Percentiles rank a stretch among this genome's conserved stretches.
These are phyloP conservation scores for Misgurnus mizolepis DNA, from an alignment of 2,113 vertebrate genomes.

Conservation along the genomic window DNA sequence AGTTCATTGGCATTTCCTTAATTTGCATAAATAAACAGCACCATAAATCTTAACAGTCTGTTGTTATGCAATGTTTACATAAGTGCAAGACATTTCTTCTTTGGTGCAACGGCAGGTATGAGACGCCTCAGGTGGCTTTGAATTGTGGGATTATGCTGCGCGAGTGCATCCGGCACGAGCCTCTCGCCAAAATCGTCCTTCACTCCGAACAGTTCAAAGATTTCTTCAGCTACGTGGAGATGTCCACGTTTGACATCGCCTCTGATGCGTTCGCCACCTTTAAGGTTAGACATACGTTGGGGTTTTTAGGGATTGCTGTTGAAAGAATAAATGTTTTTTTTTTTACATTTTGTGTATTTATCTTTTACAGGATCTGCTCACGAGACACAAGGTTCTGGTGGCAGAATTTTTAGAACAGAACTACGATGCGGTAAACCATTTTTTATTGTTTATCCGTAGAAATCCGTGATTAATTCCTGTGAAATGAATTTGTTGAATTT, in stretches of 20 bases:
- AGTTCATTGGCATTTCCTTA: neutral
- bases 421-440: constrained; percentile 83
- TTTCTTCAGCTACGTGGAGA: constrained; percentile 95
- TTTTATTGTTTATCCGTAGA: neutral
- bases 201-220: constrained; percentile 87
- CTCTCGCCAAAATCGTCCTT: constrained; percentile 89
- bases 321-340: too few relatives aligned
- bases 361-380: constrained; percentile 86
- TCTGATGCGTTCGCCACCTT: constrained; percentile 98
- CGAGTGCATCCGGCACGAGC: constrained; percentile 95
- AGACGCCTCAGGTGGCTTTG: constrained; percentile 89
- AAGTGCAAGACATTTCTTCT: neutral
- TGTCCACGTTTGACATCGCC: constrained; percentile 98
- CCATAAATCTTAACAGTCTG: too few relatives aligned
- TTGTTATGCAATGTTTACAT: neutral
- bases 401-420: constrained; percentile 93
- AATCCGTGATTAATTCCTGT: neutral
- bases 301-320: neutral
- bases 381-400: constrained; percentile 92
- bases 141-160: constrained; percentile 97
- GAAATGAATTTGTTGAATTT: neutral
- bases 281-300: constrained; percentile 79
- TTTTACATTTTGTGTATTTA: too few relatives aligned
- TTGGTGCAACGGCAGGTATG: constrained; percentile 78
- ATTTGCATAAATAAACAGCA: neutral